Base-by-base conservation (phyloP, 2,888 invertebrate species). In the Baronia brevicornis region DNA sequence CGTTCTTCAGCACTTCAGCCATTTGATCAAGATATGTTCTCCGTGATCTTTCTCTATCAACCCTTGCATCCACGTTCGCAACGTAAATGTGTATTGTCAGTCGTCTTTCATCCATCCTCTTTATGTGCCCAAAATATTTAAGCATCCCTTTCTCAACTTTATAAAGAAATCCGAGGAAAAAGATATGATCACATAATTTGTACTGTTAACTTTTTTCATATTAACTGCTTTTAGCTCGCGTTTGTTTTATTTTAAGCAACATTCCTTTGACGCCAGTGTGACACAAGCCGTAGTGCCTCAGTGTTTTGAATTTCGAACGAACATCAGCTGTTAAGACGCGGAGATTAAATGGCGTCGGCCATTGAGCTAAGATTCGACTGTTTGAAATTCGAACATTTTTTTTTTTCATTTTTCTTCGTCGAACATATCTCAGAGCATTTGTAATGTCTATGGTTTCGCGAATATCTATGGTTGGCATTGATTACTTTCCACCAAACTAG, bases 301-400 rank as follows among this genome's bases (percentile, higher is more conserved):
- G 18, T 40, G 44, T 43, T 77, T 75, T 73, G 71, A 67, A 73
- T 70, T 67, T 65, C 66, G 60, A 67, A 54, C 68, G 57, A 59
- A 70, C 70, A 74, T 80, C 77, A 77, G 75, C 78, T 74, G 77
- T 64, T 77, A 75, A 75, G 78, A 75, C 67, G 65, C 54, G 48
- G 69, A 79, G 80, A 80, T 80, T 80, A 79, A 80, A 80, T 61
- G 64, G 61, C 68, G 65, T 55, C n/a, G 65, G 65, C 70, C 72
- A 67, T 70, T 71, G 64, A 70, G 66, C 68, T 68, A 71, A 70
- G 72, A 75, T 69, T 60, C 60, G 60, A 64, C 65, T 62, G 61
- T 74, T 72, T 63, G 68, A 66, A 71, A 62, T 66, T 61, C 47
- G 58, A 65, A 66, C 58, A 54, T 47, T 27, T 51, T 53, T 53